A percentile compares a stretch with the other conserved stretches of the same genome.
Conservation (phyloP, 2,888 invertebrate genomes). For the Agrypnus murinus region DNA sequence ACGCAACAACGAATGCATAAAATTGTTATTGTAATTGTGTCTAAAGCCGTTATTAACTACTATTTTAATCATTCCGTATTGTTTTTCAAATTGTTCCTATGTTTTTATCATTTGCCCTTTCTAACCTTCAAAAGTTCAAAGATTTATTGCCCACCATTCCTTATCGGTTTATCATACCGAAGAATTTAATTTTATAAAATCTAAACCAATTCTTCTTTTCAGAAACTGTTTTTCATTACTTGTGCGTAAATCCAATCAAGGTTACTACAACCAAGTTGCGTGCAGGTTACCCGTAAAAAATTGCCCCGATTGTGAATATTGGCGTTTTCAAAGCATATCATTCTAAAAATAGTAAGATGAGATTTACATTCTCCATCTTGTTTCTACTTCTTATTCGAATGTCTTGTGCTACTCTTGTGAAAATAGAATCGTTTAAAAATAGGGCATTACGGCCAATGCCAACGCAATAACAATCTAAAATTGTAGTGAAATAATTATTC, state of each 20-base stretch:
- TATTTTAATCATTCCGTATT: constrained; percentile 18
- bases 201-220: too few species aligned
- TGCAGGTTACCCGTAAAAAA: neutral
- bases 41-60: constrained; percentile 1
- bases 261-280: neutral
- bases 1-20: neutral
- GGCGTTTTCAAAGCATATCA: neutral
- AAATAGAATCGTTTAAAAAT: constrained; percentile 27
- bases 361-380: constrained; percentile 4
- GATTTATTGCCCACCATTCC: neutral
- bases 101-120: constrained; percentile 1
- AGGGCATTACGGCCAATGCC: constrained; percentile 19
- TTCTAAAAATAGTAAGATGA: constrained; percentile 13
- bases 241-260: neutral
- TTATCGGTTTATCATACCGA: too few species aligned
- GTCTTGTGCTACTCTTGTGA: neutral
- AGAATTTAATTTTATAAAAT: too few species aligned
- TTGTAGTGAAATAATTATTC: neutral
- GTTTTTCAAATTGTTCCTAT: neutral
- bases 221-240: neutral
- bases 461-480: constrained; percentile 3
- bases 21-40: neutral
- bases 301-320: neutral
- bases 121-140: constrained; percentile 15
- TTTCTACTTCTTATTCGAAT: neutral